Evolutionary conservation across 2,888 invertebrate genomes (phyloP).

Genomic region (Agriopis leucophaearia): DNA sequence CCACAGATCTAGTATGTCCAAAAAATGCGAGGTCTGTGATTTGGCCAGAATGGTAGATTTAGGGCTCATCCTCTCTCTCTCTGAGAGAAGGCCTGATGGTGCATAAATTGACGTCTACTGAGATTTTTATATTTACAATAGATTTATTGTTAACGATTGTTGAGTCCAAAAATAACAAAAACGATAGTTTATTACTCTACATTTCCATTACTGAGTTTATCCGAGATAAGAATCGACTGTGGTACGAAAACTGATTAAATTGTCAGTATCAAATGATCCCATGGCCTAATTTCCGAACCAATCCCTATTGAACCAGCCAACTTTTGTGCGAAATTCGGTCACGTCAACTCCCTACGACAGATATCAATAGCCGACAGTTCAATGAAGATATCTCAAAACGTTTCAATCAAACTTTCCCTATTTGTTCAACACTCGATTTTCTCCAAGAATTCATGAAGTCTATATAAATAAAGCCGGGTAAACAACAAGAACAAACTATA

Average conservation of each 20-base stretch:
- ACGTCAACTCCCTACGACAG: conserved; percentile 1
- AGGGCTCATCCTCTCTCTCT: too few species aligned
- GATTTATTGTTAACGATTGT: too few species aligned
- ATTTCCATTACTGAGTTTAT: neutral
- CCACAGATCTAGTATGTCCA: too few species aligned
- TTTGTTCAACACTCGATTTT: conserved; percentile 52
- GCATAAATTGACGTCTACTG: too few species aligned
- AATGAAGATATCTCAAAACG: conserved; percentile 33
- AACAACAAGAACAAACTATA: conserved; percentile 74
- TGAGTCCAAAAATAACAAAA: neutral
- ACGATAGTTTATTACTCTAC: neutral
- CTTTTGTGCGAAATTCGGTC: conserved; percentile 3
- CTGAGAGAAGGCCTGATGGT: too few species aligned
- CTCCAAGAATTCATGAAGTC: conserved; percentile 52
- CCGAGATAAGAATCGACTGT: neutral
- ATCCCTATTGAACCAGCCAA: neutral
- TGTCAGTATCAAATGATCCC: neutral
- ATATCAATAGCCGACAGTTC: conserved; percentile 23
- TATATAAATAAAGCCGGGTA: conserved; percentile 56
- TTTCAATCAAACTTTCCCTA: conserved; percentile 42
- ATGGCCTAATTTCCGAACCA: neutral
- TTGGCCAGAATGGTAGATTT: too few species aligned
- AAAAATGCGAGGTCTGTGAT: too few species aligned
- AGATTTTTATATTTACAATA: too few species aligned
- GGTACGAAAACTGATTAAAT: neutral